Base-by-base conservation (phyloP, 2,113 vertebrate species). In the Dasypus novemcinctus region DNA sequence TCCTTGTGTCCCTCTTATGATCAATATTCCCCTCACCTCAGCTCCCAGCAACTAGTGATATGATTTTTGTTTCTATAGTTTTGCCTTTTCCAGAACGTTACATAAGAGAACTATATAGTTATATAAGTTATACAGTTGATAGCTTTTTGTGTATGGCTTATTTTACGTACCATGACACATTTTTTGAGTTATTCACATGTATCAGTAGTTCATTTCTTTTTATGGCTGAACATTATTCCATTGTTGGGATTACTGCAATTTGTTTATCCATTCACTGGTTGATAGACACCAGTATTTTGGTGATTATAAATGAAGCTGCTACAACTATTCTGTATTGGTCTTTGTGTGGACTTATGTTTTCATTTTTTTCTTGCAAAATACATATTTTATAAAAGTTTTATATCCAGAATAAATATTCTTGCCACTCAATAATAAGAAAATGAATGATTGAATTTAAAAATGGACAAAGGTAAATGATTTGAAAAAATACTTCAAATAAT, bases 281-380 rank as follows among this genome's bases (percentile, higher is more conserved):
- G 49, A 86, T 82, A 27, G 27, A 82, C 43, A 63, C 57, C 29
- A 31, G 63, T 4, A 12, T 90, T 95, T 69, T 93, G 21, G 13
- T 84, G 17, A 84, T 80, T 87, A 91, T 84, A 59, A 80, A 46
- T 96, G 74, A 93, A 97, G 1, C 8, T 54, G 23, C 43, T 79
- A 17, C 69, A 93, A 91, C 74, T 36, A 63, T 75, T 84, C 25
- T 52, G 7, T 78, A 69, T 33, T 69, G n/a, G 49, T 10, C 17
- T 82, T 76, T 78, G 23, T 80, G 25, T 69, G 80, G 63, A 59
- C 31, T 31, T 46, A 71, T 18, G 7, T 88, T 81, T 83, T 89
- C 14, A 85, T 85, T 93, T 95, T 21, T 89, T 52, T 46, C 43
- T 91, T 91, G 25, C 5, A 93, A 91, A 91, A 92, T 46, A 80